phyloP scores from a whole-genome alignment of 2,888 invertebrate genomes.

The Zootermopsis nevadensis region DNA sequence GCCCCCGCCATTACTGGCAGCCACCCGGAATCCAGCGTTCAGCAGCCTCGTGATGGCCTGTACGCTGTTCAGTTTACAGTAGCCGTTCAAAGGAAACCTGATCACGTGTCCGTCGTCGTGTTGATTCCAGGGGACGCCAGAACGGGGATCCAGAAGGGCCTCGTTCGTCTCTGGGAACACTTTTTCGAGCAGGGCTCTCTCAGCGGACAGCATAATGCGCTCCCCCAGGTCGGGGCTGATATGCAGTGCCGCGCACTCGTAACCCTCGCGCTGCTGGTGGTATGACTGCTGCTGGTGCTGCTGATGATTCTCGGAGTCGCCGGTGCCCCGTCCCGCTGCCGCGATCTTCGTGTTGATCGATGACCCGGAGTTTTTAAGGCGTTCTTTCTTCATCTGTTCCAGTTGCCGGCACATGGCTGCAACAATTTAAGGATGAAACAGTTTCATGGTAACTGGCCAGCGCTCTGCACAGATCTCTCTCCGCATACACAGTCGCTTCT shows the following conservation, averaged over 20 bases:
- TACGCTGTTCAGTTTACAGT: slow-evolving; percentile 89
- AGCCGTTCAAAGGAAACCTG: slow-evolving; percentile 87
- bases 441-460: no score
- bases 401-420: slow-evolving; percentile 79
- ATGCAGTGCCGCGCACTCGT: slow-evolving; percentile 84
- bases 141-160: slow-evolving; percentile 82
- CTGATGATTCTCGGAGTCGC: slow-evolving; percentile 55
- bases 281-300: slow-evolving; percentile 38
- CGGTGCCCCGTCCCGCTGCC: slow-evolving; percentile 56
- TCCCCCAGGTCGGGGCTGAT: slow-evolving; percentile 85
- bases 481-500: no score
- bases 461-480: no score
- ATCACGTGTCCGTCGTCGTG: slow-evolving; percentile 85
- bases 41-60: slow-evolving; percentile 86
- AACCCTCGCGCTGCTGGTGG: slow-evolving; percentile 57
- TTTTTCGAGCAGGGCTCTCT: slow-evolving; percentile 80
- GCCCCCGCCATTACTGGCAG: slow-evolving; percentile 87
- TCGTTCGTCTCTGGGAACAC: slow-evolving; percentile 81
- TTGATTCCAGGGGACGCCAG: slow-evolving; percentile 84
- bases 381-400: slow-evolving; percentile 78
- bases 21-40: slow-evolving; percentile 81
- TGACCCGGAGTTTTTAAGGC: slow-evolving; percentile 69
- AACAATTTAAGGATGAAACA: slow-evolving; percentile 48
- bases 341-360: slow-evolving; percentile 54
- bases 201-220: slow-evolving; percentile 84